Evolutionary conservation across 2,113 vertebrate species (phyloP).

Genomic region (Pyxicephalus adspersus): DNA sequence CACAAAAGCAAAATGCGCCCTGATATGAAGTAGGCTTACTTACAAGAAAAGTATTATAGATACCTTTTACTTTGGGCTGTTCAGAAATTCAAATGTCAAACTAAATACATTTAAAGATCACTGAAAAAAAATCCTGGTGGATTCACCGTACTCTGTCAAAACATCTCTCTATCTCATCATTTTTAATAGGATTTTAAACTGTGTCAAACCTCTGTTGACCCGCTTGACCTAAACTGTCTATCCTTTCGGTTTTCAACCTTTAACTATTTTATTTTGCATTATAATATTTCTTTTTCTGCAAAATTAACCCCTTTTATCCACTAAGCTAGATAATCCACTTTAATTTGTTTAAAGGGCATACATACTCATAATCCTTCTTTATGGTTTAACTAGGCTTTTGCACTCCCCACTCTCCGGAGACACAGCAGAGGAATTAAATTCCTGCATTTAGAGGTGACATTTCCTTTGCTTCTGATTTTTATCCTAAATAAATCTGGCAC

Average conservation of each 20-base stretch:
- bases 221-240: neutral
- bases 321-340: slow-evolving; percentile 52
- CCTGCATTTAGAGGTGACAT: slow-evolving; percentile 52
- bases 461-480: slow-evolving; percentile 36
- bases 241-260: neutral
- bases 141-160: slow-evolving; percentile 2
- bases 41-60: neutral
- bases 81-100: slow-evolving; percentile 13
- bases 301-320: slow-evolving; percentile 55
- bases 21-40: too few relatives aligned
- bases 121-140: neutral
- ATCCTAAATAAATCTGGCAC: slow-evolving; percentile 37
- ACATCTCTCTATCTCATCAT: slow-evolving; percentile 1
- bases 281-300: neutral
- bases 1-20: too few relatives aligned
- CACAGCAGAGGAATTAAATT: slow-evolving; percentile 47
- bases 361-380: slow-evolving; percentile 50
- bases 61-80: neutral
- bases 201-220: slow-evolving; percentile 2
- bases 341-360: slow-evolving; percentile 55
- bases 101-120: slow-evolving; percentile 1
- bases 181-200: slow-evolving; percentile 28
- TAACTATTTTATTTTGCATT: neutral
- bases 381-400: slow-evolving; percentile 50
- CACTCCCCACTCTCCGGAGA: slow-evolving; percentile 15